phyloP scores from a whole-genome alignment of 2,113 vertebrate species.

The chimpanzee (Pan troglodytes) region DNA sequence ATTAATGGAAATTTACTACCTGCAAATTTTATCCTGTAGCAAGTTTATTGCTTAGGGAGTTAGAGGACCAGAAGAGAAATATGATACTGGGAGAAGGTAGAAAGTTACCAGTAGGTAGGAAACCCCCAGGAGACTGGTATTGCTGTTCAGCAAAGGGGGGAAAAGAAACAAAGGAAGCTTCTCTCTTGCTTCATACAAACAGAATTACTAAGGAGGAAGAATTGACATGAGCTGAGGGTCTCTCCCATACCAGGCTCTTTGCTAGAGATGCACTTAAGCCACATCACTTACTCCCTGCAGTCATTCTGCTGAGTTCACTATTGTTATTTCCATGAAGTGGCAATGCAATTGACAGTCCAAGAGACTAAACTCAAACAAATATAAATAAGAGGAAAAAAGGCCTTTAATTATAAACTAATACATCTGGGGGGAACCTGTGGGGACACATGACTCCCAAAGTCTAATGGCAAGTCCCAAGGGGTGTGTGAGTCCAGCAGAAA shows the following conservation, averaged over 20 bases:
- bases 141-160: neutral
- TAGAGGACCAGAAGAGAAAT: neutral
- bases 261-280: neutral
- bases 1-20: neutral
- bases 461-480: neutral
- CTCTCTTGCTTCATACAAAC: neutral
- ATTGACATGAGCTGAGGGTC: neutral
- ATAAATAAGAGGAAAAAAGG: neutral
- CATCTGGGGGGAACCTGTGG: neutral
- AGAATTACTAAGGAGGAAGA: neutral
- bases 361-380: neutral
- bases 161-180: neutral
- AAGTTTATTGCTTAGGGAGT: neutral
- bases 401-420: neutral
- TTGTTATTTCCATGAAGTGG: neutral
- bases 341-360: neutral
- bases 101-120: neutral
- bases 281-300: neutral
- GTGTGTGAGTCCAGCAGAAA: neutral
- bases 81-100: neutral
- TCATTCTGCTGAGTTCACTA: neutral
- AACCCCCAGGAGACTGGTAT: neutral
- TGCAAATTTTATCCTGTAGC: neutral
- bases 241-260: neutral
- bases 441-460: neutral